Evolutionary conservation across 2,113 vertebrate genomes (phyloP).

Genomic region (Plecotus auritus): DNA sequence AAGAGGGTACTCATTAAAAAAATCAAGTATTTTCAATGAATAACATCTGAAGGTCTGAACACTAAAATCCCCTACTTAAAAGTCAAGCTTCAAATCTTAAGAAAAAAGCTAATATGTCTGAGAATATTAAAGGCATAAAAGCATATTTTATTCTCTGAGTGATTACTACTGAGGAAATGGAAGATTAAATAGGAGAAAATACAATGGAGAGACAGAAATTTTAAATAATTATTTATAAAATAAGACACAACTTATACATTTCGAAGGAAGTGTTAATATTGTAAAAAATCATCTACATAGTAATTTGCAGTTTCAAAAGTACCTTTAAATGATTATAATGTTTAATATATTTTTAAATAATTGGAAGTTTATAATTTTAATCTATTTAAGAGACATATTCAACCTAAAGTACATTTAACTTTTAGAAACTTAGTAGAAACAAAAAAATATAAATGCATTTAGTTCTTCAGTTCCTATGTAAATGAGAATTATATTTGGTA

Average conservation of each 20-base stretch:
- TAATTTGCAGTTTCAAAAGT: not conserved
- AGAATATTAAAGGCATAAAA: not conserved
- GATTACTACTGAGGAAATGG: not conserved
- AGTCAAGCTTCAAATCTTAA: not conserved
- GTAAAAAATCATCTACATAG: not conserved
- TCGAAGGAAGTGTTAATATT: not conserved
- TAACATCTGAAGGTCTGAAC: not conserved
- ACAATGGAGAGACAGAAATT: not conserved
- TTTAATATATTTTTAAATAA: slow-evolving; percentile 5
- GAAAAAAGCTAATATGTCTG: not conserved
- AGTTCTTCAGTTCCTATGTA: not conserved
- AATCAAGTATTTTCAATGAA: not conserved
- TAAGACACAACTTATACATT: not conserved
- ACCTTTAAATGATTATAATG: not conserved
- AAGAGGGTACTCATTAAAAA: not conserved
- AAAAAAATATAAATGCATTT: not conserved
- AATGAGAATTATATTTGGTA: not conserved
- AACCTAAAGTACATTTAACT: not conserved
- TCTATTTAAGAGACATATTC: not conserved
- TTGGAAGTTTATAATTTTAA: not conserved
- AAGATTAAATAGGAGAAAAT: not conserved
- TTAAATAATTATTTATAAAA: slow-evolving; percentile 14
- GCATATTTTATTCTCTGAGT: not conserved
- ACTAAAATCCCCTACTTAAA: slow-evolving; percentile 14
- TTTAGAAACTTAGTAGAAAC: not conserved